Conservation (phyloP, 2,113 vertebrate genomes). For the Leiothrix lutea region DNA sequence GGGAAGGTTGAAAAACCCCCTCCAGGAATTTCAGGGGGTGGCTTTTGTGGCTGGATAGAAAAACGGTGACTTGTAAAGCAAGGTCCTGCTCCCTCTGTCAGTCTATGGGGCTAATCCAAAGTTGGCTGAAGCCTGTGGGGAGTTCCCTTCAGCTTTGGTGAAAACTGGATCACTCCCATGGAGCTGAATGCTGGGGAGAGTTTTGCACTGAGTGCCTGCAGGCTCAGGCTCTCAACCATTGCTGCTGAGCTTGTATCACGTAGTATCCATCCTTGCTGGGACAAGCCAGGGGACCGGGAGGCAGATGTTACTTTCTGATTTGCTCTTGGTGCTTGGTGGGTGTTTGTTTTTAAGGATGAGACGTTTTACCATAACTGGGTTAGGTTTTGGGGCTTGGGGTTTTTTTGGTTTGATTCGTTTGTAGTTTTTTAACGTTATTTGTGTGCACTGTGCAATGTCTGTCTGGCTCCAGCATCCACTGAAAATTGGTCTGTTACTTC, state of each 20-base stretch:
- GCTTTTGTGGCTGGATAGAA: constrained; percentile 26
- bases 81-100: background rate
- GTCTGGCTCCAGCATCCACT: constrained; percentile 26
- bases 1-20: background rate
- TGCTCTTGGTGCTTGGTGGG: constrained; percentile 30
- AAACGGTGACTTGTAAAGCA: background rate
- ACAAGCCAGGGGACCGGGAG: background rate
- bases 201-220: constrained; percentile 57
- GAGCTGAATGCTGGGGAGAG: background rate
- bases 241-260: constrained; percentile 3
- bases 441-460: constrained; percentile 19
- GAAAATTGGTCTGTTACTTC: background rate
- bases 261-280: constrained; percentile 8
- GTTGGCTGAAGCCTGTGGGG: background rate
- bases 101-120: background rate
- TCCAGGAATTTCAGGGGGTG: constrained; percentile 35
- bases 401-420: background rate
- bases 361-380: background rate
- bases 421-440: background rate
- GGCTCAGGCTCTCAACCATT: constrained; percentile 29
- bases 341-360: constrained; percentile 12
- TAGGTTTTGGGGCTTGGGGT: background rate
- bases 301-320: background rate
- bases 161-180: background rate
- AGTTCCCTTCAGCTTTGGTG: background rate